Conservation (phyloP, 1,140 invertebrate genomes). For the Halyomorpha halys region DNA sequence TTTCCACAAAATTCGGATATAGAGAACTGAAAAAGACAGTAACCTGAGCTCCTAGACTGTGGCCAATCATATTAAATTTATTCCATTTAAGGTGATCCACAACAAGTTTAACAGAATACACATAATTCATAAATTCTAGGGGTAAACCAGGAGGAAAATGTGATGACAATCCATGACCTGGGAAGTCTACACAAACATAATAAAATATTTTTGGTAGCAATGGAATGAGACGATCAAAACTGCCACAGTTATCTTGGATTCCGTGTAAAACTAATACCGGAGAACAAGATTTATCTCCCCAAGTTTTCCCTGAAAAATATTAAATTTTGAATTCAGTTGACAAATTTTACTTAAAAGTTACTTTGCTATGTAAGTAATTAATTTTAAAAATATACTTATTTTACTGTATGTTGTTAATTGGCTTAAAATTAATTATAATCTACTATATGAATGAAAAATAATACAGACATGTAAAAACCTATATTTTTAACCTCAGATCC, state of each 20-base stretch:
- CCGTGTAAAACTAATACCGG: slow-evolving; percentile 54
- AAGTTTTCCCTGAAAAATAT: slow-evolving; percentile 45
- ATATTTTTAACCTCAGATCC: too few relatives aligned
- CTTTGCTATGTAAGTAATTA: background rate
- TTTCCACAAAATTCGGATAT: slow-evolving; percentile 42
- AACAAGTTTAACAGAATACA: slow-evolving; percentile 41
- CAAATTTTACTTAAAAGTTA: background rate
- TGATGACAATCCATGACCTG: slow-evolving; percentile 57
- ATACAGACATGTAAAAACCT: too few relatives aligned
- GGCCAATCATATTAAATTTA: slow-evolving; percentile 43
- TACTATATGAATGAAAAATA: background rate
- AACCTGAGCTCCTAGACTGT: slow-evolving; percentile 47
- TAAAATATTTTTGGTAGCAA: slow-evolving; percentile 46
- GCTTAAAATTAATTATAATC: slow-evolving; percentile 1
- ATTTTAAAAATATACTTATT: background rate
- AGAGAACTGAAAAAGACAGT: slow-evolving; percentile 38
- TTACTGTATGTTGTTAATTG: background rate
- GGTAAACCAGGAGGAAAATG: slow-evolving; percentile 43
- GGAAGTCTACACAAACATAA: slow-evolving; percentile 54
- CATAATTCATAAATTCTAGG: slow-evolving; percentile 39
- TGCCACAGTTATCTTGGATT: slow-evolving; percentile 48
- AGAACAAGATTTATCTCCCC: slow-evolving; percentile 43
- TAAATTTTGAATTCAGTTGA: slow-evolving; percentile 1
- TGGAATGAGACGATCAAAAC: slow-evolving; percentile 52
- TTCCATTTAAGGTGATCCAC: slow-evolving; percentile 47